phyloP scores from a whole-genome alignment of 1,140 invertebrate genomes.

The Anoplolepis gracilipes region DNA sequence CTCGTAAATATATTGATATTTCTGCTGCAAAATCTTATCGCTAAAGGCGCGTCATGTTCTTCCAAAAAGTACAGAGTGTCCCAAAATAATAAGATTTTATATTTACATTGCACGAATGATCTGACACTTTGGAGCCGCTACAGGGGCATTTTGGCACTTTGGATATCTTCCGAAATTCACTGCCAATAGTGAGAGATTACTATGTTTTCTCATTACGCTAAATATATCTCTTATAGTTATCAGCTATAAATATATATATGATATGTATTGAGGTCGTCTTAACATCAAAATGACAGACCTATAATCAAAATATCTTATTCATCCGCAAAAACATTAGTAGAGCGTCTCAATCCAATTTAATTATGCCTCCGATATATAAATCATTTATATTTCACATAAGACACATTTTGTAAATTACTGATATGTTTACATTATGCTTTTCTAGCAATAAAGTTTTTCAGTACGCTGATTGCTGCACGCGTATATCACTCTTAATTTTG shows the following conservation, averaged over 20 bases:
- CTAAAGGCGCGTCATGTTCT: conserved; percentile 36
- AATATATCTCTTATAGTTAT: neutral
- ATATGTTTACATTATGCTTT: conserved; percentile 3
- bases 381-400: neutral
- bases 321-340: neutral
- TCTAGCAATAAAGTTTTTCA: neutral
- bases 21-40: neutral
- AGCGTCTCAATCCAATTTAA: conserved; percentile 13
- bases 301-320: neutral
- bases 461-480: neutral
- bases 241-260: neutral
- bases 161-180: conserved; percentile 65
- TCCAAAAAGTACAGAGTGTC: conserved; percentile 49
- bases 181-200: conserved; percentile 63
- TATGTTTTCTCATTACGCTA: conserved; percentile 9
- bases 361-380: neutral
- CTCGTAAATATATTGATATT: conserved; percentile 24
- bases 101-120: neutral
- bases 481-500: neutral
- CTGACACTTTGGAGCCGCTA: neutral
- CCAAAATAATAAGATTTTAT: conserved; percentile 15
- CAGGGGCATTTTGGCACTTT: conserved; percentile 10
- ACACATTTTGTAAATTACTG: neutral
- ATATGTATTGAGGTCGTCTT: conserved; percentile 14
- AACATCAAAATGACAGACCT: conserved; percentile 12